Evolutionary conservation across 2,888 invertebrate genomes (phyloP).

Genomic region (Caradrina kadenii): DNA sequence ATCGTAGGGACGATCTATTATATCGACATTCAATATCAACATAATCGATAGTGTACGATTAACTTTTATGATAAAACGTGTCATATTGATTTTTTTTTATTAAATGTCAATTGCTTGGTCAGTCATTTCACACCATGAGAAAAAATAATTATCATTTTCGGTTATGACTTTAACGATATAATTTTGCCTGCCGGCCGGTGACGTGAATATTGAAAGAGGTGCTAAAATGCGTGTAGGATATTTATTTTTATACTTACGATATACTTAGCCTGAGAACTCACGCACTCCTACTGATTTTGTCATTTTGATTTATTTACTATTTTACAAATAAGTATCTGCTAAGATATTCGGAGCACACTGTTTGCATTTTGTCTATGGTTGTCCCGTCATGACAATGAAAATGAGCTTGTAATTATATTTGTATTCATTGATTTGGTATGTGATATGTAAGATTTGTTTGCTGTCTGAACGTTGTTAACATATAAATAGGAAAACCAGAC

Average conservation of each 20-base stretch:
- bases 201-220: neutral
- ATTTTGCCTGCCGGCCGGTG: neutral
- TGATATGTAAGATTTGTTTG: slow-evolving; percentile 3
- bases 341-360: neutral
- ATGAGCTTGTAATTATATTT: slow-evolving; percentile 5
- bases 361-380: neutral
- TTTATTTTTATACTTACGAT: too few relatives aligned
- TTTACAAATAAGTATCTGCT: slow-evolving; percentile 18
- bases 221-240: too few relatives aligned
- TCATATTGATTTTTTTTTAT: neutral
- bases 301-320: neutral
- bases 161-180: slow-evolving; percentile 12
- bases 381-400: neutral
- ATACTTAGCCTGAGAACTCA: too few relatives aligned
- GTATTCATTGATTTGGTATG: slow-evolving; percentile 18
- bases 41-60: neutral
- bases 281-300: too few relatives aligned
- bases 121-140: slow-evolving; percentile 8
- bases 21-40: neutral
- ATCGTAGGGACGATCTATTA: neutral
- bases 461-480: neutral
- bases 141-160: slow-evolving; percentile 16
- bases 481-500: neutral
- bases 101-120: slow-evolving; percentile 16
- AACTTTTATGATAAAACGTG: slow-evolving; percentile 15